Percentiles rank a stretch among this genome's conserved stretches.
These are phyloP conservation scores for Gila robusta DNA, from an alignment of 2,797 vertebrate genomes.

Conservation along the genomic window DNA sequence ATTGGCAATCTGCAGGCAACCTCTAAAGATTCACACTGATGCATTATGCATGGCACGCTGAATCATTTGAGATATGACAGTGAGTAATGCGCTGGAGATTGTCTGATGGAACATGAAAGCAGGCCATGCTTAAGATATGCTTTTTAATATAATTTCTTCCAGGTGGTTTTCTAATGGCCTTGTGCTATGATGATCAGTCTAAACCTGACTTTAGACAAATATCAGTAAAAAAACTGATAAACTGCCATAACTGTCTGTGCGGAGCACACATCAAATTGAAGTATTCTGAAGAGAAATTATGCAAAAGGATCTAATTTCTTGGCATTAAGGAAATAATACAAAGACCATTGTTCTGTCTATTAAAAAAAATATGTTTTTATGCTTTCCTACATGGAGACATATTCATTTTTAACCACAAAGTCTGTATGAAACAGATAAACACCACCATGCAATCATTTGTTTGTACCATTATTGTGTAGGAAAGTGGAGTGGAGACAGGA, in stretches of 20 bases:
- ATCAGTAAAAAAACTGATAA: conserved; percentile 34
- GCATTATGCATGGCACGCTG: conserved; percentile 70
- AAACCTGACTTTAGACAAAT: background rate
- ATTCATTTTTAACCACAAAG: background rate
- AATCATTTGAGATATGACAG: conserved; percentile 73
- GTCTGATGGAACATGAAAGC: conserved; percentile 47
- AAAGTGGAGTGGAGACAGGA: background rate
- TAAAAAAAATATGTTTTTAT: background rate
- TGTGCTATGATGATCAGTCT: conserved; percentile 4
- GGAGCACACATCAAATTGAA: conserved; percentile 1
- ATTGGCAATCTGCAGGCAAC: conserved; percentile 53
- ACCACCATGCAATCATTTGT: background rate
- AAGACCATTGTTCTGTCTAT: background rate
- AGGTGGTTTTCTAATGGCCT: conserved; percentile 52
- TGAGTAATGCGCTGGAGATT: conserved; percentile 66
- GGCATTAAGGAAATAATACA: background rate
- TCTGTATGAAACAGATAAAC: background rate
- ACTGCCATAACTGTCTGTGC: background rate
- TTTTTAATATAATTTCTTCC: conserved; percentile 63
- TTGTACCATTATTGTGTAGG: background rate
- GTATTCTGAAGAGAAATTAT: conserved; percentile 15
- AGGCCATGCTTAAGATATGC: conserved; percentile 58
- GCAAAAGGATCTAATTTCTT: conserved; percentile 4
- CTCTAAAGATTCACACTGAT: conserved; percentile 58
- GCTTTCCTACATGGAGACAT: background rate